Evolutionary conservation across 2,888 invertebrate genomes (phyloP).

Genomic region (Itoplectis maculator): DNA sequence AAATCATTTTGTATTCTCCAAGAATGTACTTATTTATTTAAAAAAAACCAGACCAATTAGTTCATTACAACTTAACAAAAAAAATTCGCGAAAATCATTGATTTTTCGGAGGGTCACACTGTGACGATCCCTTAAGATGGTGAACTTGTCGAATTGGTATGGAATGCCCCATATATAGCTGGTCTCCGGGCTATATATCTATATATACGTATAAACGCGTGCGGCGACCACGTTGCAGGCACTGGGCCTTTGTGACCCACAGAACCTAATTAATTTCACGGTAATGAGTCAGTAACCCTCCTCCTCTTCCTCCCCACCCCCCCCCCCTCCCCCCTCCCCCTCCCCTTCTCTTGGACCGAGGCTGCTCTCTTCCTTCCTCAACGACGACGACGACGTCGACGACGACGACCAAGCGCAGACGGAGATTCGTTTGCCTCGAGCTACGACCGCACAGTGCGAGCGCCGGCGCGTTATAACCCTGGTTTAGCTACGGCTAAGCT

Average conservation of each 20-base stretch:
- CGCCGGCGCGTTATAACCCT: conserved; percentile 45
- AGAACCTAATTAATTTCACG: conserved; percentile 80
- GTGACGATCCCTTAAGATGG: no score
- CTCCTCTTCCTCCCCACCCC: no score
- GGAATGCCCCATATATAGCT: no score
- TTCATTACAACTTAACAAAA: no score
- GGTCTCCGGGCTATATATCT: no score
- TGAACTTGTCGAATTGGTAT: no score
- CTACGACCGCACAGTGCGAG: conserved; percentile 41
- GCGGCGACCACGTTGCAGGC: conserved; percentile 62
- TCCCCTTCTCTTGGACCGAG: conserved; percentile 57
- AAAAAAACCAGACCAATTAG: no score
- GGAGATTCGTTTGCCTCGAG: conserved; percentile 65
- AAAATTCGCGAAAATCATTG: no score
- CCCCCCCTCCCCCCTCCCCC: no score
- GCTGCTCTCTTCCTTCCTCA: conserved; percentile 65
- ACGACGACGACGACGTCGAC: conserved; percentile 51
- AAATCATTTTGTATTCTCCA: no score
- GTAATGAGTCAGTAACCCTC: conserved; percentile 77
- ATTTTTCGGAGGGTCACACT: no score
- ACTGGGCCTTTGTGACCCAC: conserved; percentile 79
- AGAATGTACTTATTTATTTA: no score
- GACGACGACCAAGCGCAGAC: conserved; percentile 51
- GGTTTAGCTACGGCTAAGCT: conserved; percentile 58
- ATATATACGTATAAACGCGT: conserved; percentile 22